Evolutionary conservation across 2,888 invertebrate genomes (phyloP), one percentile per base, ranked within the genome.

Genomic region (Eilema griseolum): DNA sequence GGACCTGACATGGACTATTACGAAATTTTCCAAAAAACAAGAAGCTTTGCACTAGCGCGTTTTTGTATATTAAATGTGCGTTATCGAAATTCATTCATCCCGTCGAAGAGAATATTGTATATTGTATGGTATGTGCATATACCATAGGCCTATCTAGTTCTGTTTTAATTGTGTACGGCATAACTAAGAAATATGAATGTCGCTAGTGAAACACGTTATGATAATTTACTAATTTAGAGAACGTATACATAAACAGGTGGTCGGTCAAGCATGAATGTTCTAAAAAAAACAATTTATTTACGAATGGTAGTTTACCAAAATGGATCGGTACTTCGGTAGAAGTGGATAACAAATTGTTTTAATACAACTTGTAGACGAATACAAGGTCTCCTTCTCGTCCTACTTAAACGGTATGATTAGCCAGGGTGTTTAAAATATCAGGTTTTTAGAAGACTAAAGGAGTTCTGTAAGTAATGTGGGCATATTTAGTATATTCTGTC

Each of bases 211-310:
- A 81, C 84, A 69, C 28, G 84, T 79, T 84, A 83, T 82, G 85
- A 66, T 81, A 83, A 83, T 83, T 70, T 66, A 72, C 65, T 81
- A 83, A 83, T 83, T 70, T 66, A 72, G 56, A 77, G 73, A 81
- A 73, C 78, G 73, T 74, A 52, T 10, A 81, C 72, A 76, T 75
- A 79, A 80, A 85, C 81, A 84, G 80, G 78, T 85, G 83, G 76
- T 72, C 78, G 83, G 76, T 72, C 78, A 73, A 69, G 75, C 72
- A 73, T 79, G 78, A 83, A 77, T 70, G 56, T 63, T 72, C 61
- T 37, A 73, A 68, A 67, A 75, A 75, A 78, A 79, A 81, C 75
- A 76, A n/a, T 69, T 73, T 67, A 76, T 61, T 41, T 24, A 14
- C 57, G 11, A 33, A 80, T 81, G 77, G 79, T 85, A 84, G 81